Conservation (phyloP, 2,113 vertebrate species). For the Gnathonemus longibarbis region DNA sequence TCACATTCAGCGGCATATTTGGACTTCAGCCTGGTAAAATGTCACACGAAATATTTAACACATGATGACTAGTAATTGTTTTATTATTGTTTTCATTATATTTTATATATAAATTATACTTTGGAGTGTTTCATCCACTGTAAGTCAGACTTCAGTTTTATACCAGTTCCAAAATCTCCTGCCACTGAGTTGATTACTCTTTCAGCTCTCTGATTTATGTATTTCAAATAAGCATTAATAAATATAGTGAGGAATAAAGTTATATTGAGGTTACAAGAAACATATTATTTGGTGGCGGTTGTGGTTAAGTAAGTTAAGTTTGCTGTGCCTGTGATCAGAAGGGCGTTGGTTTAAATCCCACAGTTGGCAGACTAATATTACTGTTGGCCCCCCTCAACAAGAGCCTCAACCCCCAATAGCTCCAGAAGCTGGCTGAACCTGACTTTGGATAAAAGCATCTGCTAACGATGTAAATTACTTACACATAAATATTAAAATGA, state of each 20-base stretch:
- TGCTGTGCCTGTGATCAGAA: neutral
- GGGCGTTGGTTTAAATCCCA: neutral
- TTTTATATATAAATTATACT: neutral
- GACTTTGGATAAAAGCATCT: neutral
- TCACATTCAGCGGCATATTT: neutral
- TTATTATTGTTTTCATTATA: neutral
- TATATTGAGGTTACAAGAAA: neutral
- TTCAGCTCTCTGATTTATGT: neutral
- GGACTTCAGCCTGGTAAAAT: neutral
- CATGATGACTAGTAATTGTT: neutral
- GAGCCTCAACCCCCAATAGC: neutral
- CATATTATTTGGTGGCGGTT: neutral
- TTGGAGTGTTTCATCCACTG: neutral
- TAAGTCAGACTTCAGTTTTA: neutral
- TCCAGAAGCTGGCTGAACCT: neutral
- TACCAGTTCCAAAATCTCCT: neutral
- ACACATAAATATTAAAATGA: neutral
- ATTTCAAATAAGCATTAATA: neutral
- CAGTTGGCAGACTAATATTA: neutral
- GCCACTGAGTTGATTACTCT: neutral
- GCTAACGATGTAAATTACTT: neutral
- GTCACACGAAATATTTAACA: neutral
- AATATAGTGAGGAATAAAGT: neutral
- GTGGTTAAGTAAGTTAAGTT: neutral
- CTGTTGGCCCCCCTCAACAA: neutral